These are phyloP conservation scores for Emydoidea blandingii DNA, from an alignment of 2,797 vertebrate species.

Conservation along the genomic window DNA sequence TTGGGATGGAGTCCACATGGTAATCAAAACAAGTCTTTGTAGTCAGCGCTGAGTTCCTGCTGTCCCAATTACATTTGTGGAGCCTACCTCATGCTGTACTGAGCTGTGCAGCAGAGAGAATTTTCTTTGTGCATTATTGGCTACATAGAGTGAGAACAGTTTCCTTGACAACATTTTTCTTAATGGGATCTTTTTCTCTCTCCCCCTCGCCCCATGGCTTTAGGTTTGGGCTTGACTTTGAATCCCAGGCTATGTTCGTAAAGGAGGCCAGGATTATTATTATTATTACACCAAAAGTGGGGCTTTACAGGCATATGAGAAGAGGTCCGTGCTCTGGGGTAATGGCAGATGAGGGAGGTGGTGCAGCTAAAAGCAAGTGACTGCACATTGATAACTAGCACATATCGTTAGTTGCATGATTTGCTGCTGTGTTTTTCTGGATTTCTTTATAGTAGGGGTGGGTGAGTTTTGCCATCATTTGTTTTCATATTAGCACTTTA, in stretches of 20 bases:
- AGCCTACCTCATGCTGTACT: neutral
- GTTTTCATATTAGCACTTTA: neutral
- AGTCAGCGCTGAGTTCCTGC: neutral
- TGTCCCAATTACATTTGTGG: neutral
- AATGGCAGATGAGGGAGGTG: accelerated
- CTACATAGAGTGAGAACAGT: neutral
- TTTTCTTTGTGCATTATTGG: slow-evolving; percentile 32
- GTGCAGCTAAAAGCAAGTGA: neutral
- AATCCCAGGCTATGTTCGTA: neutral
- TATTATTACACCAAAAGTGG: accelerated
- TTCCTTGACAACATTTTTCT: slow-evolving; percentile 62
- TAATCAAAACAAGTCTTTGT: slow-evolving; percentile 30
- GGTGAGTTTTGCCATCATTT: neutral
- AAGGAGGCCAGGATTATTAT: accelerated
- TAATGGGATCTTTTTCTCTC: neutral
- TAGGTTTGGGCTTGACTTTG: neutral
- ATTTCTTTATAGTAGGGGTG: neutral
- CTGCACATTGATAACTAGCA: neutral
- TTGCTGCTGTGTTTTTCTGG: neutral
- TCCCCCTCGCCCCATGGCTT: neutral
- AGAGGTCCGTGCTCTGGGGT: accelerated
- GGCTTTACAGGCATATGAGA: accelerated
- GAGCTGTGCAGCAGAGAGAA: slow-evolving; percentile 34
- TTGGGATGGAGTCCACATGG: slow-evolving; percentile 20
- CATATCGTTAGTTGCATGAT: neutral